Evolutionary conservation across 1,140 invertebrate genomes (phyloP).

Genomic region (Hormaphis cornu): DNA sequence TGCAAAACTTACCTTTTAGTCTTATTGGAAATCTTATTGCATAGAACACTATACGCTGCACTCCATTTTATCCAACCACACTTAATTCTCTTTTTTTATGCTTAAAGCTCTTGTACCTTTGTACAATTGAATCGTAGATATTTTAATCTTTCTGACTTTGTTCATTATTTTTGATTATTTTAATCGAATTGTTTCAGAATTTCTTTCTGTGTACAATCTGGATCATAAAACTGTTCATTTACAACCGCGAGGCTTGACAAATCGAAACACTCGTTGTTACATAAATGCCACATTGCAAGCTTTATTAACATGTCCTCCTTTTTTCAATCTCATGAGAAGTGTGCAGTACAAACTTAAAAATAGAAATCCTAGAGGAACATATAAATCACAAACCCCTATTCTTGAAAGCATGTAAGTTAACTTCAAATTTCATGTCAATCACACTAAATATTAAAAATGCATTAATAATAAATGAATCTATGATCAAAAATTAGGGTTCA

Average conservation of each 20-base stretch:
- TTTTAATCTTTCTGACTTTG: neutral
- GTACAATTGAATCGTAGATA: too few species aligned
- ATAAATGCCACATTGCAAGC: slow-evolving; percentile 88
- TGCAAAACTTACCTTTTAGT: too few species aligned
- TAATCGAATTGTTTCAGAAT: slow-evolving; percentile 51
- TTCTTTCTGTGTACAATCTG: slow-evolving; percentile 58
- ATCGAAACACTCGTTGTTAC: slow-evolving; percentile 90
- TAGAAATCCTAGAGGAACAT: slow-evolving; percentile 26
- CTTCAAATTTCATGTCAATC: neutral
- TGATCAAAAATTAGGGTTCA: slow-evolving; percentile 54
- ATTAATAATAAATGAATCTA: neutral
- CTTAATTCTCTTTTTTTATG: too few species aligned
- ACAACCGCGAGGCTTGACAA: slow-evolving; percentile 76
- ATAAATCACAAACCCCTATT: slow-evolving; percentile 69
- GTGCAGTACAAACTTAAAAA: slow-evolving; percentile 48
- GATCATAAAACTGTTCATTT: slow-evolving; percentile 63
- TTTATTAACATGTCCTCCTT: slow-evolving; percentile 80
- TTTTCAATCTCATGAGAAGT: slow-evolving; percentile 78
- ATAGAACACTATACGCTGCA: too few species aligned
- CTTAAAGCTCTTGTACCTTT: too few species aligned
- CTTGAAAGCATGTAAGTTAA: slow-evolving; percentile 77
- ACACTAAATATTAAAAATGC: neutral
- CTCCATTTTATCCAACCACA: too few species aligned
- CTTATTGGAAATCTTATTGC: too few species aligned
- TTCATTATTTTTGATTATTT: neutral